Evolutionary conservation across 2,888 invertebrate genomes (phyloP).

Genomic region (Aricia artaxerxes): DNA sequence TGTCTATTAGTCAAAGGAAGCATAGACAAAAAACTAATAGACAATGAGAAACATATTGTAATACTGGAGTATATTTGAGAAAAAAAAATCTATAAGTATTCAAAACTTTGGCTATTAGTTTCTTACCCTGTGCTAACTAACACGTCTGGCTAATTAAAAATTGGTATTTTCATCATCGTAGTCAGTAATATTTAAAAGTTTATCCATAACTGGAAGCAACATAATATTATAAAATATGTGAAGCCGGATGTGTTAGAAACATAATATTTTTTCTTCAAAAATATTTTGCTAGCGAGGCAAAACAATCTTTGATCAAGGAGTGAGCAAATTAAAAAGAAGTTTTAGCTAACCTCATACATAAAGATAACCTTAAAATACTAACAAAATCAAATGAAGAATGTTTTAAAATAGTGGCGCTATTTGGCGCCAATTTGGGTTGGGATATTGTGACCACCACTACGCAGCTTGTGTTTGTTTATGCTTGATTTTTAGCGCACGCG

Average conservation of each 20-base stretch:
- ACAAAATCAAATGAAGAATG: background rate
- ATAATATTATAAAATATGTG: background rate
- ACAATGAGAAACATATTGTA: background rate
- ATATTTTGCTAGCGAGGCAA: background rate
- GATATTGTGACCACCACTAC: slow-evolving; percentile 49
- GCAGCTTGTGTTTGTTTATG: slow-evolving; percentile 64
- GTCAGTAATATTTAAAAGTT: background rate
- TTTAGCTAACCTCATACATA: slow-evolving; percentile 5
- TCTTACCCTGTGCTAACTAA: background rate
- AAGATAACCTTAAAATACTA: background rate
- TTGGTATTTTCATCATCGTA: background rate
- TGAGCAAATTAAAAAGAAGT: slow-evolving; percentile 12
- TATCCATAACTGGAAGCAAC: too few relatives aligned
- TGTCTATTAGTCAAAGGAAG: background rate
- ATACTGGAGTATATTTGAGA: background rate
- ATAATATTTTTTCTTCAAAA: background rate
- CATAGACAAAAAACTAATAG: slow-evolving; percentile 6
- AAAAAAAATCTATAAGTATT: too few relatives aligned
- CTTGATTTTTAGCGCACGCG: slow-evolving; percentile 59
- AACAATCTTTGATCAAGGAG: background rate
- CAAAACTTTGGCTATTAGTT: background rate
- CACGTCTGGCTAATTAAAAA: background rate
- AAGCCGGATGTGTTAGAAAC: background rate
- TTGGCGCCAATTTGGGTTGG: slow-evolving; percentile 31
- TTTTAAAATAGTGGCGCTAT: slow-evolving; percentile 7